phyloP scores from a whole-genome alignment of 2,113 vertebrate species.

The Microtus pennsylvanicus region DNA sequence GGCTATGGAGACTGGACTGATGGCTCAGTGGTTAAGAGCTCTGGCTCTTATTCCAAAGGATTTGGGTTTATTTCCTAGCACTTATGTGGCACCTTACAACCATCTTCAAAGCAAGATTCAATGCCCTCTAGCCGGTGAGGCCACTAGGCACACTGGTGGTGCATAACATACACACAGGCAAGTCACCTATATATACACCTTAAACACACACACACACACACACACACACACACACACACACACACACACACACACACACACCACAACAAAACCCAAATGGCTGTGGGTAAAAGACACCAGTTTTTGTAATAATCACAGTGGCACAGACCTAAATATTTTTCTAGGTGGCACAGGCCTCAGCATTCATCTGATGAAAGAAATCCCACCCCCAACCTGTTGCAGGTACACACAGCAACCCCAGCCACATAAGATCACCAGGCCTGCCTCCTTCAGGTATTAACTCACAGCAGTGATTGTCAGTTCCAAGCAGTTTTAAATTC shows the following conservation, averaged over 20 bases:
- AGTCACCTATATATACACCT: not conserved
- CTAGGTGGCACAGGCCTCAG: no score
- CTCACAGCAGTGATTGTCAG: rapidly evolving
- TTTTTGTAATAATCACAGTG: not conserved
- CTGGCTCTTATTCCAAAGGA: not conserved
- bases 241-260: no score
- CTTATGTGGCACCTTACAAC: not conserved
- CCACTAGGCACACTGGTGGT: not conserved
- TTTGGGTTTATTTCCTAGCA: not conserved
- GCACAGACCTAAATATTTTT: not conserved
- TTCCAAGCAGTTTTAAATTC: slow-evolving; percentile 25
- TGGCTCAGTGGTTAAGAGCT: not conserved
- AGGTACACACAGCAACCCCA: not conserved
- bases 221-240: no score
- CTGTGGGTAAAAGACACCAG: not conserved
- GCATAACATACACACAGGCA: not conserved
- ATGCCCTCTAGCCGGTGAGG: not conserved
- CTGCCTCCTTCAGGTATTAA: not conserved
- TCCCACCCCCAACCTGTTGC: not conserved
- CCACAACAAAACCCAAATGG: not conserved
- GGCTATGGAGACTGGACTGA: not conserved
- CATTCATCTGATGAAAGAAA: not conserved
- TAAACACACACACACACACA: no score
- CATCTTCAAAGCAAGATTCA: not conserved
- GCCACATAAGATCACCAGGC: not conserved